A percentile compares a stretch with the other conserved stretches of the same genome.
Conservation (phyloP, 1,140 invertebrate genomes). For the Holcopasites calliopsidis region DNA sequence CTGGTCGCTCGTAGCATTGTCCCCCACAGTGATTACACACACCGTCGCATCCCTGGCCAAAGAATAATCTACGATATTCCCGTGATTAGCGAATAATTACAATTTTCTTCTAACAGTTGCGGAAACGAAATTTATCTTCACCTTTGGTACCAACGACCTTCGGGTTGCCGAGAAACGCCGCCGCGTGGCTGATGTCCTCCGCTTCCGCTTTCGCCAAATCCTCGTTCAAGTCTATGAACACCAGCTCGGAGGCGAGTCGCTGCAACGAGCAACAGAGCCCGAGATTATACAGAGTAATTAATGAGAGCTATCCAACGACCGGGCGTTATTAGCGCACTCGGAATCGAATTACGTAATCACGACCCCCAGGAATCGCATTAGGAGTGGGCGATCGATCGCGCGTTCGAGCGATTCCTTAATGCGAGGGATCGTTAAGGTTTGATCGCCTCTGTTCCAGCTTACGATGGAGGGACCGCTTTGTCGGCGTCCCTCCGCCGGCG, state of each 20-base stretch:
- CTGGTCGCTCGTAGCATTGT: slow-evolving; percentile 79
- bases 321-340: slow-evolving; percentile 46
- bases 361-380: slow-evolving; percentile 51
- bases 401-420: slow-evolving; percentile 57
- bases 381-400: slow-evolving; percentile 51
- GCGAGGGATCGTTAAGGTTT: slow-evolving; percentile 62
- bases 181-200: slow-evolving; percentile 82
- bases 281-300: slow-evolving; percentile 51
- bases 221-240: slow-evolving; percentile 81
- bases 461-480: not conserved
- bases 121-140: slow-evolving; percentile 32
- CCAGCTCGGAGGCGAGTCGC: slow-evolving; percentile 81
- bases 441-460: slow-evolving; percentile 48
- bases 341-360: slow-evolving; percentile 56
- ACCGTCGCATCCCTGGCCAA: slow-evolving; percentile 81
- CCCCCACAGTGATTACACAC: slow-evolving; percentile 83
- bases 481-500: not conserved
- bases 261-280: slow-evolving; percentile 52
- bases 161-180: slow-evolving; percentile 78
- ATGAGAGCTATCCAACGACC: slow-evolving; percentile 5
- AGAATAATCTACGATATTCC: slow-evolving; percentile 77
- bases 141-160: slow-evolving; percentile 72
- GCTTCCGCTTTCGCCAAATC: slow-evolving; percentile 83
- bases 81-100: not conserved
- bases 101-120: not conserved